These are phyloP conservation scores for Trichonephila inaurata DNA, from an alignment of 1,140 invertebrate genomes.

Conservation along the genomic window DNA sequence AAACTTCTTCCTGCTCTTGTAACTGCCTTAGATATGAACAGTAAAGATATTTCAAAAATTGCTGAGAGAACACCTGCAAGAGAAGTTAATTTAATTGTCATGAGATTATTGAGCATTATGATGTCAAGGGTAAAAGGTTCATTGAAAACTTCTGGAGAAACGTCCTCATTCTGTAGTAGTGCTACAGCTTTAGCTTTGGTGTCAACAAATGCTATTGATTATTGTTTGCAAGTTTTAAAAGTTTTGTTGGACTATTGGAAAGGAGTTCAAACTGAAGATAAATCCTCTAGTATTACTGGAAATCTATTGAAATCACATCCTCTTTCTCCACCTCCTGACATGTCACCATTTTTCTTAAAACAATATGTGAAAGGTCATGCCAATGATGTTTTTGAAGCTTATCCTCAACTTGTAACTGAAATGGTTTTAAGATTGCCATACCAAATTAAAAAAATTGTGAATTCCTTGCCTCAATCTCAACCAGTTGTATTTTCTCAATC, in stretches of 20 bases:
- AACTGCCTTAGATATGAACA: slow-evolving; percentile 88
- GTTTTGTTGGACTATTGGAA: slow-evolving; percentile 92
- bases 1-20: slow-evolving; percentile 88
- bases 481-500: slow-evolving; percentile 81
- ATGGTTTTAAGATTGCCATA: slow-evolving; percentile 96
- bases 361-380: slow-evolving; percentile 96
- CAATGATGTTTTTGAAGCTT: slow-evolving; percentile 95
- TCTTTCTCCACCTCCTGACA: slow-evolving; percentile 87
- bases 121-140: slow-evolving; percentile 89
- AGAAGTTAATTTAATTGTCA: slow-evolving; percentile 93
- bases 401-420: slow-evolving; percentile 95
- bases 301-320: slow-evolving; percentile 90
- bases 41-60: slow-evolving; percentile 81
- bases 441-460: slow-evolving; percentile 88
- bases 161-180: slow-evolving; percentile 81
- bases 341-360: slow-evolving; percentile 96
- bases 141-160: slow-evolving; percentile 84
- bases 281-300: slow-evolving; percentile 76
- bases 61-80: slow-evolving; percentile 84
- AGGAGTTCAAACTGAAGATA: slow-evolving; percentile 82
- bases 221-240: slow-evolving; percentile 90
- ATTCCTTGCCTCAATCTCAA: slow-evolving; percentile 77
- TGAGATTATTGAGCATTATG: slow-evolving; percentile 89
- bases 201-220: slow-evolving; percentile 84
- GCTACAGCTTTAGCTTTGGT: slow-evolving; percentile 67